A percentile compares a stretch with the other conserved stretches of the same genome.
These are phyloP conservation scores for Embidobia sp. DNA, from an alignment of 2,888 invertebrate genomes.

Conservation along the genomic window DNA sequence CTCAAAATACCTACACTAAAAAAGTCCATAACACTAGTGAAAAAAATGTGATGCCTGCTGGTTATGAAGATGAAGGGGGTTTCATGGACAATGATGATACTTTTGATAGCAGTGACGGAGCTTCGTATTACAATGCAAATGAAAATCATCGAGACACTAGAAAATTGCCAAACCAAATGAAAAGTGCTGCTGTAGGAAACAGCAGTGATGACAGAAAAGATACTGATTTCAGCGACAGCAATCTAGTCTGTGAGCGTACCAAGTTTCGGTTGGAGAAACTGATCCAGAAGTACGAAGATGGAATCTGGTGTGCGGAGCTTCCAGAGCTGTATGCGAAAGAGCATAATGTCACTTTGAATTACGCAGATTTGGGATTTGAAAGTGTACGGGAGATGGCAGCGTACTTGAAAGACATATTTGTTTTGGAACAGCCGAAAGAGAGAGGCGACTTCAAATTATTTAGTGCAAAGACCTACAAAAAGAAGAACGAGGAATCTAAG, in stretches of 20 bases:
- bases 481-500: slow-evolving; percentile 16
- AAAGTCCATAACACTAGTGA: no score
- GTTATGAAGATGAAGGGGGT: slow-evolving; percentile 14
- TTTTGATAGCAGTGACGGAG: neutral
- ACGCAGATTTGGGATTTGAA: slow-evolving; percentile 74
- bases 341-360: slow-evolving; percentile 73
- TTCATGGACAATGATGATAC: neutral
- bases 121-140: neutral
- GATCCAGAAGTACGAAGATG: slow-evolving; percentile 73
- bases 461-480: slow-evolving; percentile 65
- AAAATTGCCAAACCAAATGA: neutral
- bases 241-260: slow-evolving; percentile 68
- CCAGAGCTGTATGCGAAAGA: slow-evolving; percentile 71
- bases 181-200: neutral
- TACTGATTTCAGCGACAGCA: neutral
- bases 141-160: neutral
- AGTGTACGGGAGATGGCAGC: slow-evolving; percentile 74
- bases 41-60: slow-evolving; percentile 45
- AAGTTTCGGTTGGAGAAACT: slow-evolving; percentile 70
- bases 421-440: slow-evolving; percentile 60
- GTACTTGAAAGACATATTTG: slow-evolving; percentile 75
- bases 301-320: slow-evolving; percentile 77
- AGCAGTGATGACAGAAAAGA: neutral
- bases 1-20: no score
- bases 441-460: slow-evolving; percentile 71